phyloP scores from a whole-genome alignment of 2,888 invertebrate genomes.

The Himalopsyche kuldschensis region DNA sequence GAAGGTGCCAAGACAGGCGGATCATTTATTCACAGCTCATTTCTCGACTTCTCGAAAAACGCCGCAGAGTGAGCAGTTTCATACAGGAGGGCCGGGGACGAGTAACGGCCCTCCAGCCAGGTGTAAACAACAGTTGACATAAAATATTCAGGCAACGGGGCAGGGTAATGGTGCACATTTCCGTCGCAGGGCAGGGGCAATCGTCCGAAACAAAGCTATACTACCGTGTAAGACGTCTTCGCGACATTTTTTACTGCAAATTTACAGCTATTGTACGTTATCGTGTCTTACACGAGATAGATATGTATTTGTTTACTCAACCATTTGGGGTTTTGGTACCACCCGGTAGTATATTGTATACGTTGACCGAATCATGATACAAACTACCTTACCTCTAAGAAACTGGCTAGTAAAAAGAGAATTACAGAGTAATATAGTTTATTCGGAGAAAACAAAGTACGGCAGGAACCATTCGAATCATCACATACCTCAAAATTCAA shows the following conservation, averaged over 20 bases:
- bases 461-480: too few relatives aligned
- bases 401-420: background rate
- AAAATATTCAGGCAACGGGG: slow-evolving; percentile 27
- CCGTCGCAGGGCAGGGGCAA: slow-evolving; percentile 4
- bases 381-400: background rate
- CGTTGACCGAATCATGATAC: background rate
- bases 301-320: slow-evolving; percentile 18
- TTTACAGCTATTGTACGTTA: slow-evolving; percentile 14
- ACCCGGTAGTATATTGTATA: background rate
- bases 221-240: background rate
- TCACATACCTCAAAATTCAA: too few relatives aligned
- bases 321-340: background rate
- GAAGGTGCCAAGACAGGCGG: background rate
- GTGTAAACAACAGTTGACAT: slow-evolving; percentile 33
- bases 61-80: slow-evolving; percentile 3
- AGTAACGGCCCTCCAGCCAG: slow-evolving; percentile 18
- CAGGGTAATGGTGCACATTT: background rate
- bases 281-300: background rate
- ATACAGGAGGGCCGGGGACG: background rate
- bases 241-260: slow-evolving; percentile 26
- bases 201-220: slow-evolving; percentile 17
- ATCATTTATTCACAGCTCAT: slow-evolving; percentile 33
- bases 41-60: slow-evolving; percentile 14
- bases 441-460: background rate
- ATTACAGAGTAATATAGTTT: background rate